Percentiles rank a stretch among this genome's conserved stretches.
These are phyloP conservation scores for Tetramorium parvispinum DNA, from an alignment of 1,140 invertebrate genomes.

Conservation along the genomic window DNA sequence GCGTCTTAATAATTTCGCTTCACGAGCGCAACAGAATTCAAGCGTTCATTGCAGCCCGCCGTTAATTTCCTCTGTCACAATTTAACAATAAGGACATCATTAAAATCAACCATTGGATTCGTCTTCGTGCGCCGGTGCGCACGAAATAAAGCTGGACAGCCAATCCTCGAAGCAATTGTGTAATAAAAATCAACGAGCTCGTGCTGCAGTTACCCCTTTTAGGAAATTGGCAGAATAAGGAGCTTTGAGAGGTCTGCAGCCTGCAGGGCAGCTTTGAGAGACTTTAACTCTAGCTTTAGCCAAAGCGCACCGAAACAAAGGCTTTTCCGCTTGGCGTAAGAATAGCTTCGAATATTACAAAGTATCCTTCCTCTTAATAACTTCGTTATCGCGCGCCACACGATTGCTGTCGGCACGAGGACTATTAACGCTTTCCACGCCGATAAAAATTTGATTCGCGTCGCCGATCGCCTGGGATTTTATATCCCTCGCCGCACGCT, in stretches of 20 bases:
- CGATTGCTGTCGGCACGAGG: background rate
- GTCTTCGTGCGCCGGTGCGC: background rate
- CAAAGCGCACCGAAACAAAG: background rate
- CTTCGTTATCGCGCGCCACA: conserved; percentile 1
- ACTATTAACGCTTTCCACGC: conserved; percentile 5
- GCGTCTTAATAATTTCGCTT: conserved; percentile 46
- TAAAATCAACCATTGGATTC: conserved; percentile 5
- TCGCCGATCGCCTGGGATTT: background rate
- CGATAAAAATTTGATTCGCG: conserved; percentile 20
- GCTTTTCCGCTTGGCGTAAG: background rate
- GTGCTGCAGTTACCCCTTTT: background rate
- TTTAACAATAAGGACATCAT: conserved; percentile 39
- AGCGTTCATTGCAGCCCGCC: conserved; percentile 15
- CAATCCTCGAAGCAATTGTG: background rate
- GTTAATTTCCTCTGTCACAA: conserved; percentile 37
- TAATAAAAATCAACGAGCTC: background rate
- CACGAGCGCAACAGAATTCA: conserved; percentile 33
- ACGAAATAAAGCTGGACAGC: background rate
- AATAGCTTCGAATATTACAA: background rate
- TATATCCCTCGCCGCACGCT: background rate
- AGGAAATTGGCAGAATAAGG: background rate
- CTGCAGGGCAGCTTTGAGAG: background rate
- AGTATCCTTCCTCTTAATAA: background rate
- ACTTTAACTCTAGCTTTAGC: background rate
- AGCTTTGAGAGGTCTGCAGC: background rate